Base-by-base conservation (phyloP, 2,797 vertebrate species). In the Cygnus olor region DNA sequence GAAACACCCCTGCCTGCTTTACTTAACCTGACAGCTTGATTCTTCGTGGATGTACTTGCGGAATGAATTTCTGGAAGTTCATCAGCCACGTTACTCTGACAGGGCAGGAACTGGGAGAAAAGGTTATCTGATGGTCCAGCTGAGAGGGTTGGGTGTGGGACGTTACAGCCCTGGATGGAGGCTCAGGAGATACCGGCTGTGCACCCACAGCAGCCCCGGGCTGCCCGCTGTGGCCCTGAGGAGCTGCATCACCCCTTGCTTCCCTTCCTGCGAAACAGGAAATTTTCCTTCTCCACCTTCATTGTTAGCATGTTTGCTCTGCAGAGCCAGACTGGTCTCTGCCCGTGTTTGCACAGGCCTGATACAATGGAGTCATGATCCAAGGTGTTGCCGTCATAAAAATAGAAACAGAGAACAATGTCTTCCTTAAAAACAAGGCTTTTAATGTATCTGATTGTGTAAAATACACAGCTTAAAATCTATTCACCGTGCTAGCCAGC, bases 401-500 rank as follows among this genome's bases (percentile, higher is more conserved):
- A 97, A 94, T 90, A 95, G 94, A 90, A 96, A 27, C 0, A 0
- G 38, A 77, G 91, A 94, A 95, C 94, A 97, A 94, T 86, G 45
- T 58, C 20, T 22, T 73, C 54, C 79, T 89, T 44, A 69, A 72
- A 95, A 95, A 83, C 90, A 95, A 90, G 74, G 53, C 2, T 57
- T 93, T 85, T 56, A 61, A 45, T 93, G 80, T 73, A 66, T 68
- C 68, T 80, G 77, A 34, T 80, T 28, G 15, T 95, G 85, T 91
- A 86, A 95, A 95, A 81, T 88, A 28, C 0, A 1, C 36, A 76
- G 83, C 44, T 86, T 68, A 66, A 93, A 95, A 85, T 32, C 78
- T 2, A 0, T 78, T 80, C 7, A 2, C 80, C 1, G 22, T 71
- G 47, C 79, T 92, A 85, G 93, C 78, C 72, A 78, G 69, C 49